Percentiles rank a stretch among this genome's conserved stretches.
phyloP scores from a whole-genome alignment of 2,113 vertebrate genomes.

The Myodes glareolus region DNA sequence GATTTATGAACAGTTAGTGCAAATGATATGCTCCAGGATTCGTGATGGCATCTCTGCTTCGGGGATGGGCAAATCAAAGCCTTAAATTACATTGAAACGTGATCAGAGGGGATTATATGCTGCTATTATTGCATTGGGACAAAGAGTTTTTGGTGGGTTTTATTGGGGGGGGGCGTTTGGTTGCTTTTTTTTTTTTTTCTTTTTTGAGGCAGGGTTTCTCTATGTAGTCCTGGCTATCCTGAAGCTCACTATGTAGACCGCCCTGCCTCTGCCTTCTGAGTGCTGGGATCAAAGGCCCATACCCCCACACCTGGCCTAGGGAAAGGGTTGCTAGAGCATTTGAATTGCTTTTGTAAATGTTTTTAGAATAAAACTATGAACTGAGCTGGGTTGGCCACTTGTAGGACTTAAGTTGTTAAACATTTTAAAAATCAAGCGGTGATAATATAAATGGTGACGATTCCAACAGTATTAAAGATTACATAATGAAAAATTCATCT shows the following conservation, averaged over 20 bases:
- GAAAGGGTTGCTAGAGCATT: conserved; percentile 35
- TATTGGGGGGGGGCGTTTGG: not conserved
- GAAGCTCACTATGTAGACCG: not conserved
- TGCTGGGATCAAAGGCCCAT: not conserved
- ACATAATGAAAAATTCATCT: not conserved
- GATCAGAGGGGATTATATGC: not conserved
- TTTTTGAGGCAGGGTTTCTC: not conserved
- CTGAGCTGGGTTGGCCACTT: not conserved
- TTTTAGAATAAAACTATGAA: not conserved
- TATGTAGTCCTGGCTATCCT: not conserved
- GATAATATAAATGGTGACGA: not conserved
- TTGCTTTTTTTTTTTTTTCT: not conserved
- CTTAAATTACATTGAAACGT: conserved; percentile 37
- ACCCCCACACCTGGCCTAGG: not conserved
- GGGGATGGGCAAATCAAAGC: conserved; percentile 1
- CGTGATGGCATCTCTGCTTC: not conserved
- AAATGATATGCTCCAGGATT: not conserved
- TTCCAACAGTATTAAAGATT: not conserved
- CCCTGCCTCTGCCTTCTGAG: not conserved
- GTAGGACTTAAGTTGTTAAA: not conserved
- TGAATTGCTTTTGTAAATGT: conserved; percentile 6
- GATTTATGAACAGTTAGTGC: not conserved
- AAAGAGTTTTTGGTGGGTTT: not conserved
- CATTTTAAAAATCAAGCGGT: not conserved
- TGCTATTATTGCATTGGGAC: not conserved